A percentile compares a stretch with the other conserved stretches of the same genome.
These are phyloP conservation scores for Sterna hirundo DNA, from an alignment of 2,113 vertebrate species.

Conservation along the genomic window DNA sequence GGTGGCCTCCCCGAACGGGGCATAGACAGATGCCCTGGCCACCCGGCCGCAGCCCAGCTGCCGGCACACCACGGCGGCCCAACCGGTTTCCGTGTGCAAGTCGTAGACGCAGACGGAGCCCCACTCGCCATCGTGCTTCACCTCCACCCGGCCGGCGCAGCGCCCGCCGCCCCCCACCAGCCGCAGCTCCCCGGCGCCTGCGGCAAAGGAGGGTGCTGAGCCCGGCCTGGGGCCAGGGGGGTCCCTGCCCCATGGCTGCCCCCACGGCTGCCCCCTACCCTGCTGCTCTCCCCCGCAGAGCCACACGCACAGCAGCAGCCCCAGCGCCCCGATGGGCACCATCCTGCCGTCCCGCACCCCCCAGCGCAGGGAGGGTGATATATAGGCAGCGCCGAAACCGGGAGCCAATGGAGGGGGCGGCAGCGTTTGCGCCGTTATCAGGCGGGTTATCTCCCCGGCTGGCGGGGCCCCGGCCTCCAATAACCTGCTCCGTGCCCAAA, in stretches of 20 bases:
- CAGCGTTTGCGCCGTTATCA: too few species aligned
- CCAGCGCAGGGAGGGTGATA: too few species aligned
- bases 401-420: too few species aligned
- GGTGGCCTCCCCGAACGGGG: neutral
- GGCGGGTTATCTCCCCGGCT: too few species aligned
- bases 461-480: too few species aligned
- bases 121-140: neutral
- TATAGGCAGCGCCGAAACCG: too few species aligned
- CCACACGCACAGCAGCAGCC: too few species aligned
- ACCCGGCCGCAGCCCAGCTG: neutral
- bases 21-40: rapidly evolving
- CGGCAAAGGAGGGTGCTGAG: neutral
- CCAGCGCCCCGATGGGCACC: too few species aligned
- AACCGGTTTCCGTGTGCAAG: rapidly evolving
- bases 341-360: too few species aligned
- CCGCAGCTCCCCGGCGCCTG: neutral
- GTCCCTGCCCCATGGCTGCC: neutral
- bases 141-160: constrained; percentile 25
- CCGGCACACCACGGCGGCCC: neutral
- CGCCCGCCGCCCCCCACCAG: neutral
- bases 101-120: neutral
- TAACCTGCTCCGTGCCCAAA: too few species aligned
- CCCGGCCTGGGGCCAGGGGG: rapidly evolving
- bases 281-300: too few species aligned
- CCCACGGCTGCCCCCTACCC: neutral